A percentile compares a stretch with the other conserved stretches of the same genome.
These are phyloP conservation scores for Leptarthrus brevirostris DNA, from an alignment of 2,888 invertebrate species.

Conservation along the genomic window DNA sequence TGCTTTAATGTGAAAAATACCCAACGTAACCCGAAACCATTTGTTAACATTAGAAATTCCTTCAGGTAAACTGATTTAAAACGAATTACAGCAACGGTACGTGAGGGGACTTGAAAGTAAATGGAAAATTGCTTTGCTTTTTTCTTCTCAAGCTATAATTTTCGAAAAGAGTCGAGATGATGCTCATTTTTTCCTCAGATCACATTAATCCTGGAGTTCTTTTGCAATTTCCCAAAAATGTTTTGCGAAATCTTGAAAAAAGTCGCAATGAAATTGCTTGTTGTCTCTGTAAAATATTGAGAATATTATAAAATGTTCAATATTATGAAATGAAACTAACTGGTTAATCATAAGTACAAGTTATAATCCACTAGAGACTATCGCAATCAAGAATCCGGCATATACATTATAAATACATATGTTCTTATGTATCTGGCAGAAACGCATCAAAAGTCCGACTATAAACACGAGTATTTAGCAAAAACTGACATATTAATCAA, in stretches of 20 bases:
- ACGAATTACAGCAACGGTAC: slow-evolving; percentile 41
- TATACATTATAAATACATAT: too few species aligned
- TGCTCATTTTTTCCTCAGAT: background rate
- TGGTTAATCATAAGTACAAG: too few species aligned
- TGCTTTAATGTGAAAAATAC: background rate
- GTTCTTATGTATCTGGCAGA: too few species aligned
- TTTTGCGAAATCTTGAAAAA: background rate
- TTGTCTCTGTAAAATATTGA: too few species aligned
- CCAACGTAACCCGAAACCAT: background rate
- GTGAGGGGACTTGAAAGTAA: slow-evolving; percentile 44
- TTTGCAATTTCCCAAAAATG: background rate
- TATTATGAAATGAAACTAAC: too few species aligned
- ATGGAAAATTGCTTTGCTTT: background rate
- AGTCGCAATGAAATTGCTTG: background rate
- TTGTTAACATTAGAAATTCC: slow-evolving; percentile 47
- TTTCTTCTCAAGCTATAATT: background rate
- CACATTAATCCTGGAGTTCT: background rate
- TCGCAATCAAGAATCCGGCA: too few species aligned
- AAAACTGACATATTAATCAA: too few species aligned
- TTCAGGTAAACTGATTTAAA: slow-evolving; percentile 50
- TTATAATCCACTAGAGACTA: too few species aligned
- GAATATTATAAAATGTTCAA: too few species aligned
- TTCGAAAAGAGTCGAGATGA: background rate
- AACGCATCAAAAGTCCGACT: too few species aligned
- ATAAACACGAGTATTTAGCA: too few species aligned